Evolutionary conservation across 2,113 vertebrate genomes (phyloP), one percentile per base, ranked within the genome.

Genomic region (Tyto alba): DNA sequence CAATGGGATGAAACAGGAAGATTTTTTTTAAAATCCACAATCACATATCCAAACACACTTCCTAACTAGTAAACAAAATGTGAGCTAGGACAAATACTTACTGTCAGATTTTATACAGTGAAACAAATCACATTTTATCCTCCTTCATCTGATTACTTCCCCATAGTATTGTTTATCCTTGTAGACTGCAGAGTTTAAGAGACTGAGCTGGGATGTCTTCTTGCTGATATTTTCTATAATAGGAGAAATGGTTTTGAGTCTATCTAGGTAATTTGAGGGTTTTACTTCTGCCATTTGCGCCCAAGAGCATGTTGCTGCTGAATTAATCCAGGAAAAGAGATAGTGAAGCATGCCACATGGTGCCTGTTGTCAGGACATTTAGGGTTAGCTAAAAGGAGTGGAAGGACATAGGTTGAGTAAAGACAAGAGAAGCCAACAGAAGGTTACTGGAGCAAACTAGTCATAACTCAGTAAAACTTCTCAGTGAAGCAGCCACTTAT

Each of bases 121-220:
- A 92, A 92, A 95, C 72, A 92, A 94, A 94, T 90, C 32, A 78
- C 34, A 7, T 88, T 94, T 88, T 82, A 60, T 81, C 69, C 40
- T 93, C 62, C 53, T 87, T 85, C 69, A 74, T 55, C 68, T 88
- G 47, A 90, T 90, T 95, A 83, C 90, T 96, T 90, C 75, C 72
- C 57, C 38, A 43, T 92, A 0, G 0, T 64, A 75, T 27, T 75
- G 27, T 90, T 93, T 93, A 81, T 60, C 27, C 47, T 78, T 10
- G 2, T 55, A 59, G 34, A 45, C 22, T 1, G 4, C 1, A 2
- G 2, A 6, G 23, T 38, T 94, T 48, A 86, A 23, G 73, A 84
- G 72, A 80, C 50, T 22, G 34, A 78, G 52, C 32, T 50, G 34
- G 7, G 29, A 84, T 56, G 36, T 48, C 52, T 10, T 74, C 25